A percentile compares a stretch with the other conserved stretches of the same genome.
Conservation (phyloP, 1,140 invertebrate genomes). For the Diuraphis noxia region DNA sequence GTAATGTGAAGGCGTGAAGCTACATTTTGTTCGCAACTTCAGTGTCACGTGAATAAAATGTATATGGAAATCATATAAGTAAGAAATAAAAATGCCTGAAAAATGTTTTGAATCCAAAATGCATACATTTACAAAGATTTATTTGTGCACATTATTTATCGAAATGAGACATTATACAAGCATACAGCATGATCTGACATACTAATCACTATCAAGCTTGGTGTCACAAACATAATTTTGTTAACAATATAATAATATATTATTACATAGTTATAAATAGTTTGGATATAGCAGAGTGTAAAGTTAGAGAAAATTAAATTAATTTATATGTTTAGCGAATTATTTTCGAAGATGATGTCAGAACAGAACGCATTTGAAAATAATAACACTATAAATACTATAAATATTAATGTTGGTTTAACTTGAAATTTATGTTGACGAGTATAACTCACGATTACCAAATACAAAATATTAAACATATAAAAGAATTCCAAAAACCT, state of each 20-base stretch:
- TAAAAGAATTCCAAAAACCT: not conserved
- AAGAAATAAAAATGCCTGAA: not conserved
- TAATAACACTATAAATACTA: not conserved
- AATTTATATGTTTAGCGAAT: not conserved
- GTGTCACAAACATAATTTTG: not conserved
- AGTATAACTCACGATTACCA: not conserved
- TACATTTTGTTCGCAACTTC: not conserved
- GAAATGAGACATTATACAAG: not conserved
- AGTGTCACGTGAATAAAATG: not conserved
- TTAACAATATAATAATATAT: not conserved
- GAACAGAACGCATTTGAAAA: not conserved
- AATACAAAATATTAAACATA: not conserved
- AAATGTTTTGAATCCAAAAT: not conserved
- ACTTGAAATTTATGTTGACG: not conserved
- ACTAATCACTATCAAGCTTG: not conserved
- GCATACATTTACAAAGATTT: not conserved
- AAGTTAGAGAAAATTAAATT: not conserved
- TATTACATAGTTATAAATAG: not conserved
- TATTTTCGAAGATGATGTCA: not conserved
- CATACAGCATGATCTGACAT: not conserved
- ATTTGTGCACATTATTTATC: not conserved
- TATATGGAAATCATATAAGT: not conserved
- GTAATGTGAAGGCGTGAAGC: not conserved
- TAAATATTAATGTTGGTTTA: not conserved
- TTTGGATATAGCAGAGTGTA: not conserved